Base-by-base conservation (phyloP, 1,140 invertebrate species). In the Psilanteris sp. region DNA sequence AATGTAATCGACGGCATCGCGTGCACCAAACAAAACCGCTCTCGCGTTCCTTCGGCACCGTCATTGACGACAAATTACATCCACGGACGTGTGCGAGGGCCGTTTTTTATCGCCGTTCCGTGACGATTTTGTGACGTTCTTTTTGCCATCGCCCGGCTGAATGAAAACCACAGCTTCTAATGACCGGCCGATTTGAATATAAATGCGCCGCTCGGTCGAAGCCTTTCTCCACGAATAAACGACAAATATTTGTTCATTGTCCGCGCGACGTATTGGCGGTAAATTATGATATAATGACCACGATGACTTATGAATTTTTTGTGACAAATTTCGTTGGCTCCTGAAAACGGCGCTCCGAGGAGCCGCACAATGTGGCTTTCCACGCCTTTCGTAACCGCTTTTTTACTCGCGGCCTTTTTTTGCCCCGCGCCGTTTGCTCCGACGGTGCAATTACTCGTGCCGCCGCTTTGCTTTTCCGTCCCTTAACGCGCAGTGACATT, bases 1-100 rank as follows among this genome's bases (percentile, higher is more conserved):
- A 75, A 46, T 67, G 48, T 62, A 67, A 75, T 75, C 62, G 39
- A 54, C 31, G 22, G 46, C 34, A 64, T 52, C 29, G 46, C 59
- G 41, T 64, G 59, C n/a, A 3, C 8, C n/a, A 39, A 41, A 64
- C 24, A 48, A 46, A 36, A 20, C 15, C 14, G 32, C 15, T 32
- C 20, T 31, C 9, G 9, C 29, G 13, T 14, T 50, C 34, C 22
- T 34, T 34, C 15, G 15, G n/a, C 1, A 24, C 0, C 24, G n/a
- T 20, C 41, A 48, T 61, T 39, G n/a, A 39, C 31, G 11, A 44
- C 26, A 44, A 34, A 44, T 44, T 34, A 36, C 32, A 43, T 22
- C 16, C 15, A 8, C 9, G 2, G 31, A 10, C 18, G 18, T 29
- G 32, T 14, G 5, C 24, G 13, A 11, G 5, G 1, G 20, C 31